Base-by-base conservation (phyloP, 2,113 vertebrate species). In the Setophaga coronata region DNA sequence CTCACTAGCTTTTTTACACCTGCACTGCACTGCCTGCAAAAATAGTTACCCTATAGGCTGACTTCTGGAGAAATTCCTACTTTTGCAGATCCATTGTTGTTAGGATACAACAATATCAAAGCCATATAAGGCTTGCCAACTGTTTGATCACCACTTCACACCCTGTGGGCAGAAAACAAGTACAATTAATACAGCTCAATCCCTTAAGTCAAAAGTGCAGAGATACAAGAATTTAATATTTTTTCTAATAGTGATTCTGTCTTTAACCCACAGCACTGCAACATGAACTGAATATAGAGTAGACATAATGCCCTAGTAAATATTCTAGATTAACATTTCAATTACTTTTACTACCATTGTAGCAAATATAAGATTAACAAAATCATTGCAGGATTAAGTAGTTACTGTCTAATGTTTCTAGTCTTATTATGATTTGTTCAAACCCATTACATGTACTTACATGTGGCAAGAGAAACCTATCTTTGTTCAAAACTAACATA, bases 81-180 rank as follows among this genome's bases (percentile, higher is more conserved):
- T 80, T 92, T 94, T 84, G 48, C 58, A 94, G 50, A 77, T 45
- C 43, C 87, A 36, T 70, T 97, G 61, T 74, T 93, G 18, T 80
- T 72, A 87, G 65, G 45, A 61, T 88, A 89, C 76, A 95, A 79
- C 50, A 74, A 60, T 95, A 96, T 92, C 95, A 96, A 96, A 96
- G 69, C 90, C 79, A 74, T 74, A 62, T 91, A 96, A 93, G 43
- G 66, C 56, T 94, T 96, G 92, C 84, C 94, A 96, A 53, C 60
- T 42, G 80, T 95, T 69, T 94, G 76, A 91, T 96, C 82, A 50
- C 89, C 48, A 50, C 73, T 89, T 90, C 79, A 79, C 72, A 76
- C 64, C 82, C 83, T 71, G 69, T 82, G 61, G 90, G 91, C 82
- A 95, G 90, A 96, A 78, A 84, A 53, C 40, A 94, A 97, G 51